Evolutionary conservation across 2,797 vertebrate genomes (phyloP), one percentile per base, ranked within the genome.

Genomic region (Amblyopsis hoosieri): DNA sequence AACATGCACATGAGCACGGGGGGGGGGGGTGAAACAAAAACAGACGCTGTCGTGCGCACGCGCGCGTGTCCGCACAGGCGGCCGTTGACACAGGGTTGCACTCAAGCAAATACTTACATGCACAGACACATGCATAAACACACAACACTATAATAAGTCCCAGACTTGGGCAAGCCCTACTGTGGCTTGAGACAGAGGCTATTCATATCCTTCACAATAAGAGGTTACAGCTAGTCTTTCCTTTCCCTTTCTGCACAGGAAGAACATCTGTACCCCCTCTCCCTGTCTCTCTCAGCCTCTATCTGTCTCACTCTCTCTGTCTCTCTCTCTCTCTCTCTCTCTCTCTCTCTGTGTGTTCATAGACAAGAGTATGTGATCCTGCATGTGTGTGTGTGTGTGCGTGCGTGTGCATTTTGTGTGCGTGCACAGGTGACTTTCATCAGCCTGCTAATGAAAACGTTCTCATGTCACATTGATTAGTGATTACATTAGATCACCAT

Each of bases 201-300:
- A 93, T 94, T 93, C 92, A 91, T 92, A 93, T 92, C 91, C 89
- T 68, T 58, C 80, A 85, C 89, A 93, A 91, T 93, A 91, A 94
- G 90, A 87, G 90, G 87, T 89, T 92, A 76, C 74, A 78, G 78
- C 83, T 77, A 54, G 19, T 67, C 77, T 84, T 86, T 84, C 72
- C 72, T 81, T 66, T 76, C 58, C 79, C 75, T 83, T 78, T 76
- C 49, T 72, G 72, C 78, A 81, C 75, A 76, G 79, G 76, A 81
- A 82, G 71, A 76, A 61, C 76, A 75, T 78, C 62, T 69, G 67
- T 71, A 68, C 50, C n/a, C 51, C 51, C 50, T 58, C 54, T 54
- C 59, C 67, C 31, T 58, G 37, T 19, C 51, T 60, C 50, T 55
- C 17, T 46, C 55, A 12, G 53, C 17, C 45, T 50, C 54, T 57